A percentile compares a stretch with the other conserved stretches of the same genome.
Evolutionary conservation across 1,140 invertebrate species (phyloP).

Genomic region (Formica selysi): DNA sequence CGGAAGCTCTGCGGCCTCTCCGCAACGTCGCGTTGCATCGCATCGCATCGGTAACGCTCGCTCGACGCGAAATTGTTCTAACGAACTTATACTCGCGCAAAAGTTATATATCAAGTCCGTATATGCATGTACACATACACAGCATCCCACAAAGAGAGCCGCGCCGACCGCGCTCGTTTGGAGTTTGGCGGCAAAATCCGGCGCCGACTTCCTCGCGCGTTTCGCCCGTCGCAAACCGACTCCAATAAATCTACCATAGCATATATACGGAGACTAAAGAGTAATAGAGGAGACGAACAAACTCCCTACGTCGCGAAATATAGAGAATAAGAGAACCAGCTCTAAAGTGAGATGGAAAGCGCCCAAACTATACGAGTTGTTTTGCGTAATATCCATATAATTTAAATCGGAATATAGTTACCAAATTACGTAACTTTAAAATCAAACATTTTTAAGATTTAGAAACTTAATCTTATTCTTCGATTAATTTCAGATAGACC

Average conservation of each 20-base stretch:
- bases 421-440: background rate
- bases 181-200: slow-evolving; percentile 61
- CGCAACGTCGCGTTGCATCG: slow-evolving; percentile 26
- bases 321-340: slow-evolving; percentile 3
- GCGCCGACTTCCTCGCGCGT: slow-evolving; percentile 32
- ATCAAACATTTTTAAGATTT: slow-evolving; percentile 12
- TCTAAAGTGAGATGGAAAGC: slow-evolving; percentile 32
- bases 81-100: slow-evolving; percentile 70
- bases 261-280: slow-evolving; percentile 26
- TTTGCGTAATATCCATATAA: slow-evolving; percentile 9
- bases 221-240: slow-evolving; percentile 39
- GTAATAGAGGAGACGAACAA: slow-evolving; percentile 15
- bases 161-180: slow-evolving; percentile 46
- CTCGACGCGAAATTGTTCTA: slow-evolving; percentile 69
- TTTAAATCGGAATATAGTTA: background rate
- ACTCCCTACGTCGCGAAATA: slow-evolving; percentile 11
- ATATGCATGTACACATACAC: background rate
- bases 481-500: background rate
- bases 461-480: background rate
- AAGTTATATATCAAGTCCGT: slow-evolving; percentile 53
- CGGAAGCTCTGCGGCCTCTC: slow-evolving; percentile 35
- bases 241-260: slow-evolving; percentile 38
- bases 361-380: background rate
- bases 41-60: slow-evolving; percentile 40
- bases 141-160: background rate